Conservation (phyloP, 2,113 vertebrate species). For the Passer domesticus region DNA sequence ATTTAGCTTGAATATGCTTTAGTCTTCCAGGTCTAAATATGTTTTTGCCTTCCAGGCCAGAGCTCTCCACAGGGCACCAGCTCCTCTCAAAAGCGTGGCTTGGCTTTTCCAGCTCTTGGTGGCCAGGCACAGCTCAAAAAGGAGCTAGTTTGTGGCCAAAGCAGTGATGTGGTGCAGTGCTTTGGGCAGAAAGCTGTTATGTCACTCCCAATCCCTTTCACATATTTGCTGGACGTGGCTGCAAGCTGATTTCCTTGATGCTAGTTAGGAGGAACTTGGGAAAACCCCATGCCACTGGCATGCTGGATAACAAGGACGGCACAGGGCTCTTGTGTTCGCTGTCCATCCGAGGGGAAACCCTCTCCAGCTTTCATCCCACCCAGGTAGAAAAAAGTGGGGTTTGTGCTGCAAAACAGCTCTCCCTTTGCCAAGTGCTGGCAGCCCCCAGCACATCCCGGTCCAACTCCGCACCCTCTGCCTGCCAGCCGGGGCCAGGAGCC, state of each 20-base stretch:
- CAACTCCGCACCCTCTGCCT: background rate
- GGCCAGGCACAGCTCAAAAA: background rate
- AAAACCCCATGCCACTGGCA: background rate
- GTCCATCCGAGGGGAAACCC: background rate
- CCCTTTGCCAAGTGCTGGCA: conserved; percentile 37
- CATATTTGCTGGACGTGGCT: background rate
- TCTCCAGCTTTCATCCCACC: background rate
- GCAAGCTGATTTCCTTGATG: background rate
- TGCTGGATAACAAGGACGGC: background rate
- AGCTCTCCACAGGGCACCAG: background rate
- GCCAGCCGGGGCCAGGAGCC: background rate
- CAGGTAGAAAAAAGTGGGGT: background rate
- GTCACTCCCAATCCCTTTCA: background rate
- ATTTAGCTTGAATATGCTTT: background rate
- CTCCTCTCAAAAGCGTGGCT: background rate
- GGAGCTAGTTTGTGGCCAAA: background rate
- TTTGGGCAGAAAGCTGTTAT: background rate
- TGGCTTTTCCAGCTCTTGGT: background rate
- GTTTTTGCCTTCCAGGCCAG: background rate
- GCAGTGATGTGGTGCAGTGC: background rate
- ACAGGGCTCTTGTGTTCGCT: background rate
- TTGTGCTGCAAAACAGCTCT: conserved; percentile 14
- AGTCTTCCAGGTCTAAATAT: background rate
- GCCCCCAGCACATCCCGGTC: background rate
- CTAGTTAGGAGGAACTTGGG: background rate